Conservation (phyloP, 2,888 invertebrate genomes). For the Parnassius mnemosyne region DNA sequence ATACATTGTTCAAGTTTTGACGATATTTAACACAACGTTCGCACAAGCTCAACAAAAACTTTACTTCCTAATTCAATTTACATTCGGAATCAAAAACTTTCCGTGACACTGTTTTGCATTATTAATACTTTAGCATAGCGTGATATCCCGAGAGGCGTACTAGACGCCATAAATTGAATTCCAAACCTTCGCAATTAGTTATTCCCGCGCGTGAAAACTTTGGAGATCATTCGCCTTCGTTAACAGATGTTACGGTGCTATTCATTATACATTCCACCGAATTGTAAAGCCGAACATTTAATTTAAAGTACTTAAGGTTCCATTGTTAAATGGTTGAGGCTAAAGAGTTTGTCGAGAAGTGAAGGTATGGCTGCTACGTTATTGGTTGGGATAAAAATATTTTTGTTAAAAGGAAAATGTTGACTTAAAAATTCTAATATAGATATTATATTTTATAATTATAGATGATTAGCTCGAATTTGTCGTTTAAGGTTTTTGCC, state of each 20-base stretch:
- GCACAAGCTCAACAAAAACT: slow-evolving; percentile 66
- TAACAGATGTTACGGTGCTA: slow-evolving; percentile 81
- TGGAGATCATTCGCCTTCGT: slow-evolving; percentile 81
- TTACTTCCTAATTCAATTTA: slow-evolving; percentile 78
- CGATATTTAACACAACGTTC: slow-evolving; percentile 58
- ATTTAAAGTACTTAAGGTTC: slow-evolving; percentile 75
- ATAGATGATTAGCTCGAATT: too few species aligned
- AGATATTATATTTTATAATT: too few species aligned
- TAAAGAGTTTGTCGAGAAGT: slow-evolving; percentile 55
- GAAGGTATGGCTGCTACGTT: slow-evolving; percentile 28
- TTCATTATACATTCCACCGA: slow-evolving; percentile 81
- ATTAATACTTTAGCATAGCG: slow-evolving; percentile 77
- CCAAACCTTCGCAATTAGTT: slow-evolving; percentile 80
- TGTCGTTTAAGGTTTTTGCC: too few species aligned
- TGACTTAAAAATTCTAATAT: too few species aligned
- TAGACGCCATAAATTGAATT: slow-evolving; percentile 80
- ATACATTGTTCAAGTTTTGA: slow-evolving; percentile 58
- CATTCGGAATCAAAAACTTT: slow-evolving; percentile 79
- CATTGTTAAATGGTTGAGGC: slow-evolving; percentile 73
- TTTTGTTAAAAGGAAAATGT: too few species aligned
- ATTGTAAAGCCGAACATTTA: slow-evolving; percentile 80
- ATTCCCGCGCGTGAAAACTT: slow-evolving; percentile 81
- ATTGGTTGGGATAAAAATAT: too few species aligned
- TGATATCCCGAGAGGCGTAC: slow-evolving; percentile 77
- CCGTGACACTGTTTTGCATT: slow-evolving; percentile 81